Base-by-base conservation (phyloP, 2,113 vertebrate species). In the Mellivora capensis region DNA sequence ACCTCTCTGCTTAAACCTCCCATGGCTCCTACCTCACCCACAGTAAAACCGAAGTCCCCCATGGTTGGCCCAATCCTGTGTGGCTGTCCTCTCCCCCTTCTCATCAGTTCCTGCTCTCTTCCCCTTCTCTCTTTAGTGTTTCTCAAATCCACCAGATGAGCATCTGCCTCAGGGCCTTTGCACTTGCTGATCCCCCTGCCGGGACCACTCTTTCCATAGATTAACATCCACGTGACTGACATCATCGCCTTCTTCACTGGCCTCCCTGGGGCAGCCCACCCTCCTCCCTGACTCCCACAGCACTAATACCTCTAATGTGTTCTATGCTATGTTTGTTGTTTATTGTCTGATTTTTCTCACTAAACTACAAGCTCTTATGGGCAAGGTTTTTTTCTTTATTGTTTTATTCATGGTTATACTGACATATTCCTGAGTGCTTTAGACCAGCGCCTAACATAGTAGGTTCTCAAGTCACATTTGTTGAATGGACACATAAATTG, bases 61-160 rank as follows among this genome's bases (percentile, higher is more conserved):
- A 0, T 2, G n/a, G 37, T 37, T 25, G 2, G 8, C 3, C 9
- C 86, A 57, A 39, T 11, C 31, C 31, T 12, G 0, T 23, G 0
- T 3, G n/a, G 9, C 23, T 10, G 15, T 7, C 37, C 11, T 8
- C 13, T 12, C 5, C 44, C 57, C 47, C 23, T 0, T 8, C 61
- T 17, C 44, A 11, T 17, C 5, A 39, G 34, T 29, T 64, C 77
- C 49, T 13, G 44, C 44, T 86, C 27, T 47, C 15, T 25, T 23
- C 2, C 25, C 1, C 3, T 15, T 34, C n/a, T 6, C 39, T 37
- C 27, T 29, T 42, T 18, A 39, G 39, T 44, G 23, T 71, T 67
- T 27, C 61, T 93, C 39, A 37, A 20, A 57, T 52, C 23, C 14
- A 27, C 17, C 44, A 59, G 44, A 62, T 25, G 17, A 74, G 4